Evolutionary conservation across 2,113 vertebrate genomes (phyloP).

Genomic region (Microcebus murinus): DNA sequence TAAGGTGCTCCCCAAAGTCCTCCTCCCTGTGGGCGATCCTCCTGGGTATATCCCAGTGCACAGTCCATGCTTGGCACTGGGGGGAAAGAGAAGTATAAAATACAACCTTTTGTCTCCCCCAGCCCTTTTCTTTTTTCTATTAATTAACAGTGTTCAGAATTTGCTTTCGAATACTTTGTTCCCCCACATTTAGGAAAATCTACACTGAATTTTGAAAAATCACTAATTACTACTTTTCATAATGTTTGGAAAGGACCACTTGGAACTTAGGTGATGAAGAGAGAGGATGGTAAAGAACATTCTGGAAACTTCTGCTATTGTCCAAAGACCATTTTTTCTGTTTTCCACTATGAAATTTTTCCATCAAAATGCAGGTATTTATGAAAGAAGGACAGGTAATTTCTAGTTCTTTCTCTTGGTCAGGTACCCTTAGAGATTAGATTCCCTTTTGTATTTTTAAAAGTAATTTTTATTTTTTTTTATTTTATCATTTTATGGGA

Average conservation of each 20-base stretch:
- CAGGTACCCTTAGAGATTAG: neutral
- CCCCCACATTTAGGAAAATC: neutral
- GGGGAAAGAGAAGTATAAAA: neutral
- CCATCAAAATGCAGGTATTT: neutral
- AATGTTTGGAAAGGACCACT: neutral
- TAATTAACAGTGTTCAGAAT: neutral
- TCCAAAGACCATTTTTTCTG: neutral
- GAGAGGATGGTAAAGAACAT: neutral
- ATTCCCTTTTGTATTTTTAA: neutral
- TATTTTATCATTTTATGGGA: too few species aligned
- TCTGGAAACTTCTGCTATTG: neutral
- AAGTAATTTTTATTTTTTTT: neutral
- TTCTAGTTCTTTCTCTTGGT: constrained; percentile 28
- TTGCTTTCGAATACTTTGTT: constrained; percentile 17
- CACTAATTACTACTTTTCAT: neutral
- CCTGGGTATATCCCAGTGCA: accelerated
- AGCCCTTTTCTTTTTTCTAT: neutral
- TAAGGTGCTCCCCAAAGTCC: neutral
- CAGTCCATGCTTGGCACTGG: neutral
- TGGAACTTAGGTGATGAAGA: neutral
- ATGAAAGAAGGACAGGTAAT: neutral
- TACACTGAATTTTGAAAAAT: neutral
- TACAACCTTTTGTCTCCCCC: neutral
- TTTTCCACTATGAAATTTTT: neutral
- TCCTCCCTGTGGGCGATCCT: neutral